Evolutionary conservation across 2,888 invertebrate species (phyloP).

Genomic region (Rhagonycha lutea): DNA sequence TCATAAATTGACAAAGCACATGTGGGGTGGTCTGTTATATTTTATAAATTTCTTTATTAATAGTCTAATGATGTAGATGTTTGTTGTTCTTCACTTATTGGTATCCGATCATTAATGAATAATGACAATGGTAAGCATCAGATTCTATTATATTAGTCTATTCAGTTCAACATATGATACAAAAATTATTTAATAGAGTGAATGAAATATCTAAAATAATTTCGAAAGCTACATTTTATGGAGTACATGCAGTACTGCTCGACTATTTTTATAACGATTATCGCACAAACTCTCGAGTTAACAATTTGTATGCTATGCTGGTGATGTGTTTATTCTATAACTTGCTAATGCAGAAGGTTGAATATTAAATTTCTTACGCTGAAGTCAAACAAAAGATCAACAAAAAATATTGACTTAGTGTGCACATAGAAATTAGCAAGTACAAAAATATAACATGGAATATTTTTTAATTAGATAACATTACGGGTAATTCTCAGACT

Average conservation of each 20-base stretch:
- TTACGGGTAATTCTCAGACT: not conserved
- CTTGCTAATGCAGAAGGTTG: not conserved
- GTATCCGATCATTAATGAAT: too few species aligned
- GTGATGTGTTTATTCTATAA: not conserved
- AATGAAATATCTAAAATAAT: not conserved
- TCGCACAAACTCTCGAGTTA: not conserved
- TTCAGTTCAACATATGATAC: too few species aligned
- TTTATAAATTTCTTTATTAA: too few species aligned
- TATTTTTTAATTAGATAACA: not conserved
- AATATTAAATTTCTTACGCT: not conserved
- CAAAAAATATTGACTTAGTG: not conserved
- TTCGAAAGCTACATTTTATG: not conserved
- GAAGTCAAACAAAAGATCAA: not conserved
- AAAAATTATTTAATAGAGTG: too few species aligned
- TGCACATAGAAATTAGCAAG: not conserved
- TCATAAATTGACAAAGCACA: too few species aligned
- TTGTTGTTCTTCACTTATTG: too few species aligned
- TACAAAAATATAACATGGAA: not conserved
- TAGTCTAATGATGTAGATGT: too few species aligned
- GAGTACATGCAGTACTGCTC: not conserved
- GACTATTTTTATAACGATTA: not conserved
- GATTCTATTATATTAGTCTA: too few species aligned
- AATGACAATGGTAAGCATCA: too few species aligned
- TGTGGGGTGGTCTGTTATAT: too few species aligned
- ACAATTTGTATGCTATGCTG: not conserved